Evolutionary conservation across 2,113 vertebrate genomes (phyloP).

Genomic region (Sander vitreus): DNA sequence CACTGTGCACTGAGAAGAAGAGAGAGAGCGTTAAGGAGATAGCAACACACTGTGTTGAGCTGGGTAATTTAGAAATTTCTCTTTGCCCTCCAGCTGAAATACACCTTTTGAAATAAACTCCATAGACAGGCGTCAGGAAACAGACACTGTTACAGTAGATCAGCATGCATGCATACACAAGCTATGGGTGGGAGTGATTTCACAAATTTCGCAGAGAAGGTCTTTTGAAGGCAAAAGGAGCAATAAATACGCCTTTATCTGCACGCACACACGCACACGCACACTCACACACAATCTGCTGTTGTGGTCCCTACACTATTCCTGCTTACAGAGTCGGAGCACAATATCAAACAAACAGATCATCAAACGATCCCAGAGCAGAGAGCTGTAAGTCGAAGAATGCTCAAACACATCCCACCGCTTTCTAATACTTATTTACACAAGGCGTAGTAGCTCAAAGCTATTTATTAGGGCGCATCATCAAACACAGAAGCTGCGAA

Average conservation of each 20-base stretch:
- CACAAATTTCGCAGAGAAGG: slow-evolving; percentile 21
- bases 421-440: slow-evolving; percentile 43
- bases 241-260: slow-evolving; percentile 46
- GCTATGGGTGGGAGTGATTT: background rate
- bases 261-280: slow-evolving; percentile 2
- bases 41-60: background rate
- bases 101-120: background rate
- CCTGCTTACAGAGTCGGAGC: slow-evolving; percentile 29
- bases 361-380: slow-evolving; percentile 61
- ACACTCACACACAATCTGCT: slow-evolving; percentile 22
- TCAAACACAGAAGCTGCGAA: slow-evolving; percentile 53
- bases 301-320: slow-evolving; percentile 19
- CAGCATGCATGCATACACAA: slow-evolving; percentile 6
- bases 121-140: slow-evolving; percentile 15
- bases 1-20: slow-evolving; percentile 85
- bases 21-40: background rate
- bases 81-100: background rate
- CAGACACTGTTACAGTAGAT: slow-evolving; percentile 19
- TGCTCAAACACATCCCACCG: slow-evolving; percentile 26
- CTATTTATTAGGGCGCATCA: slow-evolving; percentile 44
- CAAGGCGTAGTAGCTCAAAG: slow-evolving; percentile 37
- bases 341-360: slow-evolving; percentile 64
- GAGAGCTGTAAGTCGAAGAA: slow-evolving; percentile 43
- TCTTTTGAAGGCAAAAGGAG: slow-evolving; percentile 53
- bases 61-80: background rate